Evolutionary conservation across 2,113 vertebrate genomes (phyloP).

Genomic region (Grammomys surdaster): DNA sequence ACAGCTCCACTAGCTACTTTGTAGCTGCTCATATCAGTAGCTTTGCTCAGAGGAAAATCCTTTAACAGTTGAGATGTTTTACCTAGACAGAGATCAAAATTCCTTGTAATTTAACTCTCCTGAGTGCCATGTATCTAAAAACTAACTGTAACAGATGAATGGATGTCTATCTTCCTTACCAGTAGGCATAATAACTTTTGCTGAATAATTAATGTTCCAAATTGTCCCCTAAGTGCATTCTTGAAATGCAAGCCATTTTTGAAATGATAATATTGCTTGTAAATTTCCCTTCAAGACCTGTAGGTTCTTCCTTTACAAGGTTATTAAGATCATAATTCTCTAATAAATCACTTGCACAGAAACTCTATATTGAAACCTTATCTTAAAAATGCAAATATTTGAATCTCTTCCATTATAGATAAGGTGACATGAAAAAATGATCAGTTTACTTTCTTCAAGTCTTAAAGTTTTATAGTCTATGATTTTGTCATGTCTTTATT

Average conservation of each 20-base stretch:
- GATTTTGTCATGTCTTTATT: background rate
- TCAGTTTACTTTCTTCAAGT: background rate
- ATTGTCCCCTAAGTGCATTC: background rate
- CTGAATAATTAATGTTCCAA: background rate
- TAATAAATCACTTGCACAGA: background rate
- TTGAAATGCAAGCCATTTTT: background rate
- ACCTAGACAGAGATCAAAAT: background rate
- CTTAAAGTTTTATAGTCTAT: background rate
- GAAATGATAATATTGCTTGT: background rate
- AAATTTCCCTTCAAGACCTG: background rate
- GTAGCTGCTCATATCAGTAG: background rate
- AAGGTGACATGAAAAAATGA: background rate
- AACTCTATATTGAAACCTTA: background rate
- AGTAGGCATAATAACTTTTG: background rate
- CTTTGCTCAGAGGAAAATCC: background rate
- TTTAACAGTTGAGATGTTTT: background rate
- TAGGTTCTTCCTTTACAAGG: background rate
- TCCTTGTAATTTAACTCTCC: background rate
- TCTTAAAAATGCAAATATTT: background rate
- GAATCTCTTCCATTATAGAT: background rate
- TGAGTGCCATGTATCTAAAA: background rate
- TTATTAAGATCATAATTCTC: background rate
- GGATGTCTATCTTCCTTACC: background rate
- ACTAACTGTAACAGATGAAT: background rate
- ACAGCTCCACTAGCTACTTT: accelerated